Evolutionary conservation across 2,888 invertebrate genomes (phyloP), one percentile per base, ranked within the genome.

Genomic region (Itoplectis maculator): DNA sequence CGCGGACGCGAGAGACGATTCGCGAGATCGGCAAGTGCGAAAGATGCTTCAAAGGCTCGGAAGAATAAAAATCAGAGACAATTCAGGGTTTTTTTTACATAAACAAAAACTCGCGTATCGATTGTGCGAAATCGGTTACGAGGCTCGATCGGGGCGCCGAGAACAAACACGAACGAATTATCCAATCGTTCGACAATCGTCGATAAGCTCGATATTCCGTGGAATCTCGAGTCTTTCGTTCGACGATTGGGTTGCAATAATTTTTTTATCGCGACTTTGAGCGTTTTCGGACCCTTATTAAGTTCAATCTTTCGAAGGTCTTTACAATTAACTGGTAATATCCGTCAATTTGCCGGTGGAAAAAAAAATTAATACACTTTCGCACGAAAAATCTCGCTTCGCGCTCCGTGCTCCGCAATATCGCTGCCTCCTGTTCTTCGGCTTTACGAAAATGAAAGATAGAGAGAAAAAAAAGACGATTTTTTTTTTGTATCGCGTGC

Each of bases 31-130:
- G 59, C 45, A 29, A 37, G 40, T 59, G 47, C 18, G 37, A 86
- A 75, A 79, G 83, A 83, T 84, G 11, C 82, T 84, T 69, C 78
- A 86, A 83, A 81, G 70, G 61, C 45, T 47, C 70, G 61, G 80
- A 78, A 73, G 73, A 70, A 72, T 35, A 49, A 29, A 29, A 29
- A 5, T 3, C 23, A 51, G 59, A 18, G 11, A 9, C 13, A 47
- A 66, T 69, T 51, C 18, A 2, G 3, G 54, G 45, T 45, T 45
- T 45, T 54, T 54, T 23, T 51, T 51, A 59, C 47, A 63, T 1
- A 1, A 74, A 66, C 47, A 63, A 66, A 65, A 72, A 72, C 29
- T 3, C 7, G n/a, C 69, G 68, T 81, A 69, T 78, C 81, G 75
- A 72, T 81, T 65, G 37, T 66, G 20, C 66, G 81, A 81, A 40